Percentiles rank a stretch among this genome's conserved stretches.
These are phyloP conservation scores for Manduca sexta DNA, from an alignment of 1,140 invertebrate genomes.

Conservation along the genomic window DNA sequence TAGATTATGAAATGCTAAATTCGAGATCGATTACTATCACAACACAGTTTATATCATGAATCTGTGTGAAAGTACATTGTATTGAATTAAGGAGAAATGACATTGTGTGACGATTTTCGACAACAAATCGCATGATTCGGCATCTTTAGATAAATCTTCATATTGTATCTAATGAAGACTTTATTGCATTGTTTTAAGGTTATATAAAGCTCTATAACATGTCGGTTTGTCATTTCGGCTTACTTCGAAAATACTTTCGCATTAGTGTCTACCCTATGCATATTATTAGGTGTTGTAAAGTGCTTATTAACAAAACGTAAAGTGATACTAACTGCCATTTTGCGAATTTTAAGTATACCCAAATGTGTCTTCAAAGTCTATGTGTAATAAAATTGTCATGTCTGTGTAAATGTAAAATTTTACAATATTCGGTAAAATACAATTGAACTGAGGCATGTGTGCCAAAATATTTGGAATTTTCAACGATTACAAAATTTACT, in stretches of 20 bases:
- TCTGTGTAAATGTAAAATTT: neutral
- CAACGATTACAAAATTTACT: neutral
- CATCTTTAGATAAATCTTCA: no score
- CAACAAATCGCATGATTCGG: no score
- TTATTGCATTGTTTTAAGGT: no score
- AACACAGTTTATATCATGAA: no score
- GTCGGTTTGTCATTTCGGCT: no score
- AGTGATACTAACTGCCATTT: constrained; percentile 7
- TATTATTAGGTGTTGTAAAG: neutral
- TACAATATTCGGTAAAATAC: neutral
- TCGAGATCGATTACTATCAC: neutral
- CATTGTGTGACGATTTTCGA: no score
- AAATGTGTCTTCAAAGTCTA: neutral
- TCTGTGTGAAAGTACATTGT: no score
- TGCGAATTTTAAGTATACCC: neutral
- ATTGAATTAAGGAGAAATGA: no score
- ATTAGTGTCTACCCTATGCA: no score
- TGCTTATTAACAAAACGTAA: constrained; percentile 3
- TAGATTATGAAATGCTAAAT: constrained; percentile 15
- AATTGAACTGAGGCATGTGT: neutral
- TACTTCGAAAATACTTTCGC: no score
- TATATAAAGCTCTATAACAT: no score
- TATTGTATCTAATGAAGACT: no score
- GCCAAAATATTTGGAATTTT: neutral
- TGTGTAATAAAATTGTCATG: neutral